Evolutionary conservation across 2,113 vertebrate genomes (phyloP).

Genomic region (Hippocampus guttulatus): DNA sequence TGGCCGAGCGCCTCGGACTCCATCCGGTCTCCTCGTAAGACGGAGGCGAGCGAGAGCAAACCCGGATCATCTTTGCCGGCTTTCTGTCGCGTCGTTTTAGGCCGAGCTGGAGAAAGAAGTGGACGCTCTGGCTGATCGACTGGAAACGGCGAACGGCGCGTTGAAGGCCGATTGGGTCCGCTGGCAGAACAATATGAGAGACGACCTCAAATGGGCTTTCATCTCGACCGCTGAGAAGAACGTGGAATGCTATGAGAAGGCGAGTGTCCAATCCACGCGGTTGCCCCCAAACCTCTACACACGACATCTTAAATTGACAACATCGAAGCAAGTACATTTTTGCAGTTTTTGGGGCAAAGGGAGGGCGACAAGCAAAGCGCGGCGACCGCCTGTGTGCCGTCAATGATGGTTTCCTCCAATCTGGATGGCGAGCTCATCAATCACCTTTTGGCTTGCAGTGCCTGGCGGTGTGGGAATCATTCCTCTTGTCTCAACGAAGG

Average conservation of each 20-base stretch:
- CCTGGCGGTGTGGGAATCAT: conserved; percentile 93
- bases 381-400: too few relatives aligned
- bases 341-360: too few relatives aligned
- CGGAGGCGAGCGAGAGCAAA: too few relatives aligned
- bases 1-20: too few relatives aligned
- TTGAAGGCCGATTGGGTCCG: conserved; percentile 86
- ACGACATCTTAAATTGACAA: too few relatives aligned
- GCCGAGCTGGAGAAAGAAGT: conserved; percentile 83
- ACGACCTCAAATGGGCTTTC: conserved; percentile 82
- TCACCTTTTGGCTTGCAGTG: conserved; percentile 73
- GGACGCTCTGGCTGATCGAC: conserved; percentile 82
- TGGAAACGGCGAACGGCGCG: conserved; percentile 85
- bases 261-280: conserved; percentile 52
- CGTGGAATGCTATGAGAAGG: conserved; percentile 86
- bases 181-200: conserved; percentile 83
- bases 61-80: background rate
- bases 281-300: too few relatives aligned
- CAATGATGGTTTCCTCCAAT: too few relatives aligned
- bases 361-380: too few relatives aligned
- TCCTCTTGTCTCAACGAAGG: conserved; percentile 80
- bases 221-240: conserved; percentile 80
- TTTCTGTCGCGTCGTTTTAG: conserved; percentile 16
- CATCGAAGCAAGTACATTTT: background rate
- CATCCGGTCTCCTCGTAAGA: too few relatives aligned
- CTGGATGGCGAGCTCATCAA: background rate